Evolutionary conservation across 2,888 invertebrate genomes (phyloP).

Genomic region (Pediacus dermestoides): DNA sequence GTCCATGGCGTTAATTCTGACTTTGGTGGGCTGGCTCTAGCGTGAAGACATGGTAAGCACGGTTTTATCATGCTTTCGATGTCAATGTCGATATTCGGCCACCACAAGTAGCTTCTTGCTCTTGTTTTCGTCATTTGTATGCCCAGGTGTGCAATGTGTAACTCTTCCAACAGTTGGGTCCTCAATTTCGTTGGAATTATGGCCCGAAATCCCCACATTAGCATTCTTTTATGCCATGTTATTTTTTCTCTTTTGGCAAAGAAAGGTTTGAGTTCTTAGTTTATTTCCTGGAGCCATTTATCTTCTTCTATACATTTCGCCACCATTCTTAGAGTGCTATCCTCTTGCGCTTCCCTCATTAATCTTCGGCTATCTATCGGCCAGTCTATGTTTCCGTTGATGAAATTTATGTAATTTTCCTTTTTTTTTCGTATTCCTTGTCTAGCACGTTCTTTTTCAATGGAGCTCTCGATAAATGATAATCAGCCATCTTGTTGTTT

Average conservation of each 20-base stretch:
- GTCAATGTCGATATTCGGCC: constrained; percentile 20
- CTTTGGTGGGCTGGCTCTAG: constrained; percentile 7
- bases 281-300: constrained; percentile 7
- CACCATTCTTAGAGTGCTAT: constrained; percentile 8
- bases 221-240: constrained; percentile 6
- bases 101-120: constrained; percentile 19
- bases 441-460: constrained; percentile 3
- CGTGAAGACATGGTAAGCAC: constrained; percentile 14
- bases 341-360: too few relatives aligned
- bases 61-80: constrained; percentile 13
- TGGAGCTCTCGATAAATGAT: constrained; percentile 12
- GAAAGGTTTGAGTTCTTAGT: constrained; percentile 10
- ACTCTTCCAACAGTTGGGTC: constrained; percentile 11
- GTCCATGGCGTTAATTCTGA: constrained; percentile 6
- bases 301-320: constrained; percentile 6
- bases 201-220: constrained; percentile 15
- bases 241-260: constrained; percentile 13
- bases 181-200: constrained; percentile 12
- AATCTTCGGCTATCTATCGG: constrained; percentile 12
- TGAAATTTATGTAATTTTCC: constrained; percentile 12
- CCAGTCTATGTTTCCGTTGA: constrained; percentile 6
- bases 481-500: constrained; percentile 15
- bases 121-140: constrained; percentile 12
- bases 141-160: constrained; percentile 16
- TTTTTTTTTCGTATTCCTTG: constrained; percentile 12